Evolutionary conservation across 35 echinoderm and acorn worm genomes (phyloP), one percentile per base, ranked within the genome.

Genomic region (Apostichopus parvimensis): DNA sequence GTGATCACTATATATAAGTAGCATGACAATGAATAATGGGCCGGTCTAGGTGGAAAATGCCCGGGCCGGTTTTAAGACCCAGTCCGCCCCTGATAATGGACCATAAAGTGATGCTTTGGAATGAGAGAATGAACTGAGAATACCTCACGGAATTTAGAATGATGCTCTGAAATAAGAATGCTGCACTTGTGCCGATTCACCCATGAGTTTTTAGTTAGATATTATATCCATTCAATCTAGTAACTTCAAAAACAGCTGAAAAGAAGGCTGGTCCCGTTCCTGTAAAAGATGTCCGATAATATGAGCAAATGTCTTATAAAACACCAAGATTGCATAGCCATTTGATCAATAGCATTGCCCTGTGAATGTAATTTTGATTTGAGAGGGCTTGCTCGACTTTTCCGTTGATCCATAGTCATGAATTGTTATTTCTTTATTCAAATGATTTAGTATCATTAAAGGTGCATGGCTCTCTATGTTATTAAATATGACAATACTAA

Each of bases 161-260:
- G 91, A 65, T 92, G 91, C 1, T 92, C 91, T 84, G 9, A 61
- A 92, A 76, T 86, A 18, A 92, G 58, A 77, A 77, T 18, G 78
- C 55, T 25, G 0, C 71, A 68, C 21, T 82, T 21, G 0, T 0
- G 82, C 0, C 91, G 20, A 54, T 53, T 84, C 73, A 21, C 64
- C 53, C 17, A 53, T 76, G 23, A 86, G 80, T 14, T 45, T 45
- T 80, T 85, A 9, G 91, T 68, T 85, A 93, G 1, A 92, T 17
- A 92, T 92, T 62, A 93, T 93, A 76, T 93, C 81, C 91, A 93
- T 87, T 11, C 91, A 93, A 57, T 93, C 82, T 53, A 87, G 10
- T 57, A 93, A 87, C 55, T 76, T 93, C 10, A 93, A 64, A 6
- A 93, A 15, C 81, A 93, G 72, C 20, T 93, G 80, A 57, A 6